These are phyloP conservation scores for Xestia xanthographa DNA, from an alignment of 2,888 invertebrate species.

Conservation along the genomic window DNA sequence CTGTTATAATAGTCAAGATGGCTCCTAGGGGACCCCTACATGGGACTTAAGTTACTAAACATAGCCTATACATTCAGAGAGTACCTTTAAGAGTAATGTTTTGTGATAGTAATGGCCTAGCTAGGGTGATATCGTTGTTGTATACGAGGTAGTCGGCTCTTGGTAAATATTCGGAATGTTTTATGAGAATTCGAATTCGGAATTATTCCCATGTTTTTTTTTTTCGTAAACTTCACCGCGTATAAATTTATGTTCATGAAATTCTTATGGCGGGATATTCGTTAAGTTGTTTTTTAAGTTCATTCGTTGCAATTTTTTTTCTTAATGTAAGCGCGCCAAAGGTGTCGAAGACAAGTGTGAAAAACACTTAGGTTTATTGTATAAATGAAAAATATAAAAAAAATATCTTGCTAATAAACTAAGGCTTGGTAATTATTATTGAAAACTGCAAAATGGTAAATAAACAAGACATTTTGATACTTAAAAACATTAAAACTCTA, in stretches of 20 bases:
- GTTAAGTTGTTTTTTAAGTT: constrained; percentile 87
- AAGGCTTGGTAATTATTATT: constrained; percentile 76
- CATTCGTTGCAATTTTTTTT: constrained; percentile 86
- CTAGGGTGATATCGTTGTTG: background rate
- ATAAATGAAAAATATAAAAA: constrained; percentile 86
- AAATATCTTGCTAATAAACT: constrained; percentile 80
- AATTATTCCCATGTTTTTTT: constrained; percentile 19
- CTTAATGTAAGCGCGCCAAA: constrained; percentile 87
- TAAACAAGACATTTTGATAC: constrained; percentile 43
- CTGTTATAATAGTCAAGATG: background rate
- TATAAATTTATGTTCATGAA: constrained; percentile 68
- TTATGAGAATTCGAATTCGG: background rate
- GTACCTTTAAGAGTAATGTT: background rate
- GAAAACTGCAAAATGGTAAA: constrained; percentile 48
- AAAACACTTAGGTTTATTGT: constrained; percentile 80
- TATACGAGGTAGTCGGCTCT: background rate
- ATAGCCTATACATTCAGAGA: no score
- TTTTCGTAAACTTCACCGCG: constrained; percentile 15
- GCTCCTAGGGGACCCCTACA: no score
- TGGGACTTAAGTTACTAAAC: no score
- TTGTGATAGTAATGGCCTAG: background rate
- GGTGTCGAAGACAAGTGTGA: constrained; percentile 77
- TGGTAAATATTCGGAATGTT: background rate
- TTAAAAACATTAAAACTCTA: constrained; percentile 31
- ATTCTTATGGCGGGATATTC: constrained; percentile 77